Evolutionary conservation across 2,797 vertebrate species (phyloP).

Genomic region (Typhlichthys eigenmanni): DNA sequence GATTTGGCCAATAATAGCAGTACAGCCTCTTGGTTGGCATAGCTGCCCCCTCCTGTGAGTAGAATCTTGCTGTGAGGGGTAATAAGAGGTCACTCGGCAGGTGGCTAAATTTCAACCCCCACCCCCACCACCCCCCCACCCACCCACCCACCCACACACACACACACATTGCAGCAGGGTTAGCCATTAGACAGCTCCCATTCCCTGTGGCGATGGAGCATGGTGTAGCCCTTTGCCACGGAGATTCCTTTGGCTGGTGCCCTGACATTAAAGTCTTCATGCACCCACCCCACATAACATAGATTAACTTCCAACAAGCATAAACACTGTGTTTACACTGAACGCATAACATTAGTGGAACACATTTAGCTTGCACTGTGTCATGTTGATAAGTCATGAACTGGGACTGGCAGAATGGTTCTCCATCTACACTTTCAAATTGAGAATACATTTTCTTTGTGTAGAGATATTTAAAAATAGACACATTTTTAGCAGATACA

Average conservation of each 20-base stretch:
- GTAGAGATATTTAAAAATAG: no score
- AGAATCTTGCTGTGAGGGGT: conserved; percentile 4
- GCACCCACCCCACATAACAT: background rate
- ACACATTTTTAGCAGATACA: no score
- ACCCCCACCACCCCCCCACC: background rate
- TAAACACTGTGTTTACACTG: no score
- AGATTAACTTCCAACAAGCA: background rate
- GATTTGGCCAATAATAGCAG: conserved; percentile 1
- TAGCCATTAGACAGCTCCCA: conserved; percentile 8
- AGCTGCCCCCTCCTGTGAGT: conserved; percentile 5
- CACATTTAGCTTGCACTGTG: no score
- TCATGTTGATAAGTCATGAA: no score
- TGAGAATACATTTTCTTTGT: no score
- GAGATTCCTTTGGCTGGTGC: background rate
- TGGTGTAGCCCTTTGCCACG: background rate
- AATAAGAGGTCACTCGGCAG: conserved; percentile 11
- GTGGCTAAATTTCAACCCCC: conserved; percentile 5
- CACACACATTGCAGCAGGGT: background rate
- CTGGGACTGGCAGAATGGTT: no score
- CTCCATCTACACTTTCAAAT: no score
- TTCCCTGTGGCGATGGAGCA: background rate
- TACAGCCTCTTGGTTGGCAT: conserved; percentile 2
- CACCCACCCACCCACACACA: background rate
- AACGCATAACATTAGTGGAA: background rate
- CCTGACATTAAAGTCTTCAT: background rate